Evolutionary conservation across 2,888 invertebrate species (phyloP).

Genomic region (Aphelenchoides bicaudatus): DNA sequence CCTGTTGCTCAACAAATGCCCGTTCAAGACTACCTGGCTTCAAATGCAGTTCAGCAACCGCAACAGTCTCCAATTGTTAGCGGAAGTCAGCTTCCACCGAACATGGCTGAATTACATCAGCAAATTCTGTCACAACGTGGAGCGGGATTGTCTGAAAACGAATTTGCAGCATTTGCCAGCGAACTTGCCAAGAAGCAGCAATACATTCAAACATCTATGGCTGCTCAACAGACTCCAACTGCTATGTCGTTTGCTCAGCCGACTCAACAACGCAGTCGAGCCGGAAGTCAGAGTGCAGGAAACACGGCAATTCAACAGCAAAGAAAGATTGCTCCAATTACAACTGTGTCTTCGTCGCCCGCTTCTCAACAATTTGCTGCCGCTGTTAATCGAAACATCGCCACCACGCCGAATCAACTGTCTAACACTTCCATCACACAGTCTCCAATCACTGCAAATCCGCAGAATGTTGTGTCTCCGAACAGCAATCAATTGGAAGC

Average conservation of each 20-base stretch:
- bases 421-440: neutral
- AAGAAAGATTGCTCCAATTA: neutral
- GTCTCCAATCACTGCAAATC: too few relatives aligned
- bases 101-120: neutral
- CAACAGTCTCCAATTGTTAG: neutral
- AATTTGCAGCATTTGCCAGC: too few relatives aligned
- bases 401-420: neutral
- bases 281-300: neutral
- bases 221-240: neutral
- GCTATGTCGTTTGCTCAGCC: too few relatives aligned
- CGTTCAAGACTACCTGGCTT: neutral
- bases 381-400: neutral
- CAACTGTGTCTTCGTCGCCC: slow-evolving; percentile 2
- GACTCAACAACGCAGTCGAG: slow-evolving; percentile 8
- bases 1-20: neutral
- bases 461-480: neutral
- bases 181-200: neutral
- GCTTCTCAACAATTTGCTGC: neutral
- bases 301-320: neutral
- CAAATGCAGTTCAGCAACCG: neutral
- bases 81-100: neutral
- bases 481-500: neutral
- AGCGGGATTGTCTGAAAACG: too few relatives aligned
- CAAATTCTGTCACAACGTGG: slow-evolving; percentile 1
- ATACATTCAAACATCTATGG: neutral